phyloP scores from a whole-genome alignment of 2,888 invertebrate species.

The Lithophane leautieri region DNA sequence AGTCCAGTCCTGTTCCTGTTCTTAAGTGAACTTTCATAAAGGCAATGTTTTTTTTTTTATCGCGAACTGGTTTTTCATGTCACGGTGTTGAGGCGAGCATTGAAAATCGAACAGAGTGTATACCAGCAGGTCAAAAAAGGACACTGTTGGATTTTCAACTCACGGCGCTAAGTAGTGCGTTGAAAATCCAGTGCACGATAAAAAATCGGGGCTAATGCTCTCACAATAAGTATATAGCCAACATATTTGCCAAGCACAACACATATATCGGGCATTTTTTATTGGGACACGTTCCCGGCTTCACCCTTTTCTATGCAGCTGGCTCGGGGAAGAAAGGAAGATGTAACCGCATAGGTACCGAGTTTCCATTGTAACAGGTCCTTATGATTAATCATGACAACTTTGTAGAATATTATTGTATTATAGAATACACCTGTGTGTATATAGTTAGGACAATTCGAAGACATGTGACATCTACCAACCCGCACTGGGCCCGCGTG shows the following conservation, averaged over 20 bases:
- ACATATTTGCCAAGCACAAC: not conserved
- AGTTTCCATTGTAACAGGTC: not conserved
- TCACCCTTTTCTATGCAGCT: not conserved
- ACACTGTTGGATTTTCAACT: not conserved
- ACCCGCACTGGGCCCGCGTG: too few relatives aligned
- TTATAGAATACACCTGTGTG: not conserved
- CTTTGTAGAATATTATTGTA: not conserved
- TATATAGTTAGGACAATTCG: too few relatives aligned
- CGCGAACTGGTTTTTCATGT: not conserved
- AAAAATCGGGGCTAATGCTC: not conserved
- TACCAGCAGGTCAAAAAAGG: not conserved
- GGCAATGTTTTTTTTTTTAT: too few relatives aligned
- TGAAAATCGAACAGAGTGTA: not conserved
- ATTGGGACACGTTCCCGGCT: not conserved
- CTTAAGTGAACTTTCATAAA: too few relatives aligned
- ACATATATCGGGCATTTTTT: not conserved
- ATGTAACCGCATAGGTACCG: not conserved
- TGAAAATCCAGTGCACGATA: not conserved
- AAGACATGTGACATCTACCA: too few relatives aligned
- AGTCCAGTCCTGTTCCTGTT: too few relatives aligned
- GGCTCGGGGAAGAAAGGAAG: not conserved
- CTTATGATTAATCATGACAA: not conserved
- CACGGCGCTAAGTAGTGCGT: not conserved
- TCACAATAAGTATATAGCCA: not conserved
- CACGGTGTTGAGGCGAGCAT: not conserved